Evolutionary conservation across 1,140 invertebrate species (phyloP).

Genomic region (Drosophila pseudoananassae): DNA sequence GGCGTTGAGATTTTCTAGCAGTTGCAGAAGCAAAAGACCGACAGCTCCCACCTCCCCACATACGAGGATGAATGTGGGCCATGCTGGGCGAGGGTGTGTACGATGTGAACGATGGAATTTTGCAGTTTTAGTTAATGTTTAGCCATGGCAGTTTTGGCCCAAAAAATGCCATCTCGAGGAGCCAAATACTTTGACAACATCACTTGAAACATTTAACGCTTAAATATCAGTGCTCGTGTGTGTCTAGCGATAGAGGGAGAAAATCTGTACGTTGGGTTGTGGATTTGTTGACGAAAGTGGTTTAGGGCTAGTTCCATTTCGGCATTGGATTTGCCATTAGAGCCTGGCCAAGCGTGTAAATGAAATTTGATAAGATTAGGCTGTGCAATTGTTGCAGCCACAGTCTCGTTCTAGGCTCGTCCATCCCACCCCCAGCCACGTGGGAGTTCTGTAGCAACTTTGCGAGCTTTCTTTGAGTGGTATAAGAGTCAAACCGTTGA

Average conservation of each 20-base stretch:
- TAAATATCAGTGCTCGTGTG: neutral
- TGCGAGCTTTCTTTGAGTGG: conserved; percentile 65
- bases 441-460: neutral
- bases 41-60: conserved; percentile 33
- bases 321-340: conserved; percentile 43
- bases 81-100: conserved; percentile 6
- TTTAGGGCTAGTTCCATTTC: conserved; percentile 36
- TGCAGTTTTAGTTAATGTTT: conserved; percentile 65
- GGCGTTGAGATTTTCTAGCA: conserved; percentile 64
- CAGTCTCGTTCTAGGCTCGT: neutral
- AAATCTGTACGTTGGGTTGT: neutral
- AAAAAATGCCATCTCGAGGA: conserved; percentile 13
- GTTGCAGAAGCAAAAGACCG: conserved; percentile 32
- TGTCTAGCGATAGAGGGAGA: neutral
- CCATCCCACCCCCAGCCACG: neutral
- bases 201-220: conserved; percentile 3
- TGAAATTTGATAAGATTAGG: conserved; percentile 60
- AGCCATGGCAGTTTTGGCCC: conserved; percentile 36
- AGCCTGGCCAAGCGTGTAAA: conserved; percentile 54
- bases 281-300: conserved; percentile 17
- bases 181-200: conserved; percentile 39
- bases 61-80: conserved; percentile 8
- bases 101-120: conserved; percentile 40
- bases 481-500: conserved; percentile 75
- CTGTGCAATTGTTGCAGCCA: conserved; percentile 40